Evolutionary conservation across 2,797 vertebrate species (phyloP), one percentile per base, ranked within the genome.

Genomic region (Botia almorhae): DNA sequence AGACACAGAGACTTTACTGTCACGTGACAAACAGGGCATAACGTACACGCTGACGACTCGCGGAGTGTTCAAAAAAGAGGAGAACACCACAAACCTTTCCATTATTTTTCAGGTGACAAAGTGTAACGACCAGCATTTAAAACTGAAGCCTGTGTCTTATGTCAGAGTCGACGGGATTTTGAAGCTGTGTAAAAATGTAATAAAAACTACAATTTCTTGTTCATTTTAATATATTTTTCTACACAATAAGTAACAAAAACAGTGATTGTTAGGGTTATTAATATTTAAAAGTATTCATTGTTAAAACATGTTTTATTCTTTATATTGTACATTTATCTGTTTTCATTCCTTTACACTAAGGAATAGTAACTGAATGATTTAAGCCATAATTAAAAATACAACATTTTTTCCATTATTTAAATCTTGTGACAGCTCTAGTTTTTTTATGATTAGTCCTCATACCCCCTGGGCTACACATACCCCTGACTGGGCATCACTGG

Each of bases 101-200:
- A 84, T 90, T 89, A 89, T 85, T 79, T 79, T 81, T 81, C 26
- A 75, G 85, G 84, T 81, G 86, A 55, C 60, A 71, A 69, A 68
- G 80, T 76, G 48, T 81, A 48, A 50, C 65, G 78, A 89, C 71
- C 69, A 55, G 73, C 77, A 77, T 87, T 85, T 85, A 74, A 85
- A 82, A 46, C 10, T 81, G 78, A 51, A 75, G 83, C 33, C 72
- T 53, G 51, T 85, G 88, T 87, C 87, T 87, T 84, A 79, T 74
- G 85, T 80, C 77, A 51, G 69, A 82, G 75, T 71, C 39, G 70
- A 55, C 48, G 82, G 80, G 89, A 89, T 84, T 88, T 88, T 82
- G 88, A 89, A 84, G 85, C 78, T 71, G 82, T 88, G 90, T 91
- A 92, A 89, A 26, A 90, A 88, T 75, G 87, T 93, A 91, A 92